phyloP scores from a whole-genome alignment of 2,113 vertebrate species.

The Morone chrysops region DNA sequence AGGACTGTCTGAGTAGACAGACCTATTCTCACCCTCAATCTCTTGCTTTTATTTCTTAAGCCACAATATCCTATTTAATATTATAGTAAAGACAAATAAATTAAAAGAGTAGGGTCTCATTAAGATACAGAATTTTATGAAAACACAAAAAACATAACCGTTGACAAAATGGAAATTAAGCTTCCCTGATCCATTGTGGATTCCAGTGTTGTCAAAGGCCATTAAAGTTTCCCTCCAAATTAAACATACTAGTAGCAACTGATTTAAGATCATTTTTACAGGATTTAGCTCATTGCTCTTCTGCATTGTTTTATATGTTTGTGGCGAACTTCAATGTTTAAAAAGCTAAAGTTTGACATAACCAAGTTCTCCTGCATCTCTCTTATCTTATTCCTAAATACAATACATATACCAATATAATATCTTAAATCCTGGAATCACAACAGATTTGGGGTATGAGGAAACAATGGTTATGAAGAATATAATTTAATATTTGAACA shows the following conservation, averaged over 20 bases:
- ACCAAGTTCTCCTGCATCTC: background rate
- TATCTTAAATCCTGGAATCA: background rate
- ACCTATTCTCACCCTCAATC: slow-evolving; percentile 39
- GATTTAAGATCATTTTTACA: background rate
- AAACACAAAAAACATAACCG: too few species aligned
- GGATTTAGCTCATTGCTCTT: background rate
- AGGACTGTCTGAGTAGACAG: slow-evolving; percentile 28
- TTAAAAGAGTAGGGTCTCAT: too few species aligned
- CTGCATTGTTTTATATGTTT: background rate
- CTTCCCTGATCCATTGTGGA: too few species aligned
- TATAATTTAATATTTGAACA: background rate
- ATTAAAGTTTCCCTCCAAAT: background rate
- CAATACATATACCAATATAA: background rate
- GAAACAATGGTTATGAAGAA: background rate
- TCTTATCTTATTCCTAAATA: background rate
- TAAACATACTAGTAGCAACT: background rate
- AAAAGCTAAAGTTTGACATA: background rate
- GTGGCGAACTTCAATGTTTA: background rate
- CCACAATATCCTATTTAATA: slow-evolving; percentile 23
- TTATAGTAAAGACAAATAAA: slow-evolving; percentile 5
- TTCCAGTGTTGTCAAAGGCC: background rate
- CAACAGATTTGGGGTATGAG: background rate
- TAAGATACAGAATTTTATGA: too few species aligned
- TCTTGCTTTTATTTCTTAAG: slow-evolving; percentile 46
- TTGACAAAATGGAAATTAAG: background rate